Base-by-base conservation (phyloP, 1,140 invertebrate genomes). In the Ceratina japonica region DNA sequence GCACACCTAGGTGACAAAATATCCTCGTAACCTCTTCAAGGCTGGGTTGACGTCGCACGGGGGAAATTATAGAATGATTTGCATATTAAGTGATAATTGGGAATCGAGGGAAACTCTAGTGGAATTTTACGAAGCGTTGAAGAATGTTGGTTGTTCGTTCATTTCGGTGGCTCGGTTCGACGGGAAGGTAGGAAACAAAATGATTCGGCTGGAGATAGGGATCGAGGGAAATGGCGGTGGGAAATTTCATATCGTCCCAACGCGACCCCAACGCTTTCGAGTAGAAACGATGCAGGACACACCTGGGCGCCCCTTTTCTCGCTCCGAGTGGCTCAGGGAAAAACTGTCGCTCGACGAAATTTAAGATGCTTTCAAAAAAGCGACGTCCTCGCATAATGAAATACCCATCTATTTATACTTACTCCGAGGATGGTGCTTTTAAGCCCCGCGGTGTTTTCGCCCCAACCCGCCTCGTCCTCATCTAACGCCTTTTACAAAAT, bases 361-460 rank as follows among this genome's bases (percentile, higher is more conserved):
- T 88, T 88, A 88, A 79, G 78, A 65, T 80, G 82, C 86, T 87
- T 86, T 84, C 79, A 85, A 81, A 87, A 75, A 85, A 31, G 58
- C 63, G 76, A 61, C 37, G 54, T 76, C 58, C 52, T 70, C 63
- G 80, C 54, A 81, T 79, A 85, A 87, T 87, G 76, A 87, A 81
- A 83, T 74, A 77, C 52, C 64, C 73, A 70, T 69, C 64, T 61
- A 70, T 58, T 81, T 70, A 83, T 59, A 70, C 59, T 49, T 44
- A 56, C 66, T 59, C 20, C 10, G 13, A 20, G 75, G 66, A 27
- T 20, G 72, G 8, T 7, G 18, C 61, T 58, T 27, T 22, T 13
- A 49, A 58, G 69, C 20, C 15, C 49, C 13, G 15, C 52, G 18
- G 65, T 75, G 75, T 79, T 75, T 79, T 44, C n/a, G 24, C 18